Percentiles rank a stretch among this genome's conserved stretches.
Conservation (phyloP, 2,113 vertebrate genomes). For the Rhineura floridana region DNA sequence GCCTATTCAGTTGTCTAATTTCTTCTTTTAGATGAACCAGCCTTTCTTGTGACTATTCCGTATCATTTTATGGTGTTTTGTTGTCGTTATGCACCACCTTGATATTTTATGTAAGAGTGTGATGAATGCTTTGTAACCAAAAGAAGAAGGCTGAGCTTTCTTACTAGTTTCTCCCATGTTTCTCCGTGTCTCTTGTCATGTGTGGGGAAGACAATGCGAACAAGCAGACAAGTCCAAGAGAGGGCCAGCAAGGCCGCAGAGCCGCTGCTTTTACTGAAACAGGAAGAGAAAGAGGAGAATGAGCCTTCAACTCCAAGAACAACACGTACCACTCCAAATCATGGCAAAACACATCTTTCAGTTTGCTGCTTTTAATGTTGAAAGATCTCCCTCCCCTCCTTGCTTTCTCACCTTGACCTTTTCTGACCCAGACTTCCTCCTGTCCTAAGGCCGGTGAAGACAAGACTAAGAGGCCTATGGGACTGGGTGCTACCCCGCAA, state of each 20-base stretch:
- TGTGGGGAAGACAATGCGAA: constrained; percentile 81
- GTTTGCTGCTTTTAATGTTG: not conserved
- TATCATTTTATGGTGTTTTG: too few species aligned
- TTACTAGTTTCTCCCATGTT: constrained; percentile 93
- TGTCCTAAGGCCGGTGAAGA: not conserved
- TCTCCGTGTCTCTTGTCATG: constrained; percentile 87
- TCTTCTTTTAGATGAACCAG: too few species aligned
- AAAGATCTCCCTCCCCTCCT: not conserved
- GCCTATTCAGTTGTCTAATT: too few species aligned
- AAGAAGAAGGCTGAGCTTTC: constrained; percentile 46
- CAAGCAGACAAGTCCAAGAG: constrained; percentile 93
- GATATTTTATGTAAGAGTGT: too few species aligned
- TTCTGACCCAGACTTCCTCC: not conserved
- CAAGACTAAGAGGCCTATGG: too few species aligned
- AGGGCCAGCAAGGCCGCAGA: constrained; percentile 89
- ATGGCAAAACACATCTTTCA: not conserved
- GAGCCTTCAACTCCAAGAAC: not conserved
- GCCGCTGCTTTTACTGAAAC: constrained; percentile 88
- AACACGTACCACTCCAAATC: not conserved
- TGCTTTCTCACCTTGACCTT: not conserved
- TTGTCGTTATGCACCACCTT: too few species aligned
- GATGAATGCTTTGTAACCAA: not conserved
- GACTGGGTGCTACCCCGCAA: too few species aligned
- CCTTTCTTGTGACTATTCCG: too few species aligned
- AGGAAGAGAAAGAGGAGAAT: not conserved